Percentiles rank a stretch among this genome's conserved stretches.
Conservation (phyloP, 2,888 invertebrate species). For the Scaptomyza reducta region DNA sequence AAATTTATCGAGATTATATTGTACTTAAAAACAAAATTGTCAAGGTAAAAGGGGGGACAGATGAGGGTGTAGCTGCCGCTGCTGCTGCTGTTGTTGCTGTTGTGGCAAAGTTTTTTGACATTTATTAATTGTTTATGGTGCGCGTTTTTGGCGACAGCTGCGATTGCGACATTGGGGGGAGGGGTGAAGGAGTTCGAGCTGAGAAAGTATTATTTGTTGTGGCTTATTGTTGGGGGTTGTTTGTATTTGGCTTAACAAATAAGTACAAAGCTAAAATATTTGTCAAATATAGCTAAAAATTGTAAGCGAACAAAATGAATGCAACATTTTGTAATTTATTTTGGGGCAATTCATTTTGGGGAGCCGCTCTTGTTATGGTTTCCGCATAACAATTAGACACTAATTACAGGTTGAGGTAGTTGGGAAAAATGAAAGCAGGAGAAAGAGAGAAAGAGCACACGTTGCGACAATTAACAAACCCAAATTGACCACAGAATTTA, state of each 20-base stretch:
- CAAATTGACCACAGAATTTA: constrained; percentile 82
- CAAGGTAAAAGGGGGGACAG: constrained; percentile 5
- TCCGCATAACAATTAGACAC: constrained; percentile 65
- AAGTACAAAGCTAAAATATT: neutral
- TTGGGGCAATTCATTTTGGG: constrained; percentile 37
- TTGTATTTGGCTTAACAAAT: constrained; percentile 8
- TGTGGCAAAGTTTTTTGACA: constrained; percentile 74
- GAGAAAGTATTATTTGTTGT: constrained; percentile 16
- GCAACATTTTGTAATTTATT: constrained; percentile 42
- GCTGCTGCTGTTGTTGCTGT: constrained; percentile 13
- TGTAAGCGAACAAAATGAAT: too few relatives aligned
- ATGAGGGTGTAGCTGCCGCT: constrained; percentile 10
- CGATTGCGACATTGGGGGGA: constrained; percentile 53
- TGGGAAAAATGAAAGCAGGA: constrained; percentile 10
- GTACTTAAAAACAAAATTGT: constrained; percentile 41
- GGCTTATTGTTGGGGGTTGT: constrained; percentile 27
- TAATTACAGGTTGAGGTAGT: constrained; percentile 56
- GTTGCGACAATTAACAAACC: constrained; percentile 80
- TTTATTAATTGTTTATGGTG: constrained; percentile 75
- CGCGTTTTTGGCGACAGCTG: constrained; percentile 74
- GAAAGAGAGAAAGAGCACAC: constrained; percentile 50
- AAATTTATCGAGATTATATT: constrained; percentile 61
- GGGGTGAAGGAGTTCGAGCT: constrained; percentile 22
- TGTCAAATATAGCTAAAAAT: constrained; percentile 8
- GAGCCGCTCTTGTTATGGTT: constrained; percentile 18